A percentile compares a stretch with the other conserved stretches of the same genome.
phyloP scores from a whole-genome alignment of 2,888 invertebrate species.

The Hypselothyrea guttata region DNA sequence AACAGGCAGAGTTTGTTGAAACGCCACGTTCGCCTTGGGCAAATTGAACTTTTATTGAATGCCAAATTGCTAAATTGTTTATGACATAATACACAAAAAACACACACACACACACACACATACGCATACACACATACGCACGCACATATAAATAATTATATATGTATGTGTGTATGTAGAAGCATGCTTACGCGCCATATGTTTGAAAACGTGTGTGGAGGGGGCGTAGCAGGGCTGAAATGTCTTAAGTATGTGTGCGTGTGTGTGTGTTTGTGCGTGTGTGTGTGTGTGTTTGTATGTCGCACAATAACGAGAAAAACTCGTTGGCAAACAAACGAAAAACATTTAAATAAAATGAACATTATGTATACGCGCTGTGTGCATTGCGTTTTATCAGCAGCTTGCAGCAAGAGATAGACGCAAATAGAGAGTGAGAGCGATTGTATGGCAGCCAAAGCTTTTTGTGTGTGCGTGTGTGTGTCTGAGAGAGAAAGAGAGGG shows the following conservation, averaged over 20 bases:
- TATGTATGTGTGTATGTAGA: constrained; percentile 14
- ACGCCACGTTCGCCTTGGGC: constrained; percentile 53
- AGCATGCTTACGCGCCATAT: constrained; percentile 49
- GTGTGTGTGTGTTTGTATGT: constrained; percentile 6
- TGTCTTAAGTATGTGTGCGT: not conserved
- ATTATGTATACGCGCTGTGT: constrained; percentile 70
- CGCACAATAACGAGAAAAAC: constrained; percentile 66
- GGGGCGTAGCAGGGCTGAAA: constrained; percentile 27
- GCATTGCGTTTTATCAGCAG: constrained; percentile 65
- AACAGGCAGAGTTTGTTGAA: constrained; percentile 33
- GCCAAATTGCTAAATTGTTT: constrained; percentile 57
- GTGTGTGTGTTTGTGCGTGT: constrained; percentile 8
- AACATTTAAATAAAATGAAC: constrained; percentile 59
- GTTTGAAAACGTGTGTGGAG: constrained; percentile 32
- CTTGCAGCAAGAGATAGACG: constrained; percentile 27
- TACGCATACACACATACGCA: not conserved
- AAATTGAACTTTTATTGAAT: constrained; percentile 53
- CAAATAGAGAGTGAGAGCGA: constrained; percentile 39
- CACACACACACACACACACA: constrained; percentile 4
- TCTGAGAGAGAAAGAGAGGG: constrained; percentile 18
- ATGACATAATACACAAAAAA: constrained; percentile 63
- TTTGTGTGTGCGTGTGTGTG: constrained; percentile 24
- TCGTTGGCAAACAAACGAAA: constrained; percentile 63
- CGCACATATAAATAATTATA: not conserved
- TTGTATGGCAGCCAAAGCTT: constrained; percentile 57